Conservation (phyloP, 1,140 invertebrate genomes). For the Colletes latitarsis region DNA sequence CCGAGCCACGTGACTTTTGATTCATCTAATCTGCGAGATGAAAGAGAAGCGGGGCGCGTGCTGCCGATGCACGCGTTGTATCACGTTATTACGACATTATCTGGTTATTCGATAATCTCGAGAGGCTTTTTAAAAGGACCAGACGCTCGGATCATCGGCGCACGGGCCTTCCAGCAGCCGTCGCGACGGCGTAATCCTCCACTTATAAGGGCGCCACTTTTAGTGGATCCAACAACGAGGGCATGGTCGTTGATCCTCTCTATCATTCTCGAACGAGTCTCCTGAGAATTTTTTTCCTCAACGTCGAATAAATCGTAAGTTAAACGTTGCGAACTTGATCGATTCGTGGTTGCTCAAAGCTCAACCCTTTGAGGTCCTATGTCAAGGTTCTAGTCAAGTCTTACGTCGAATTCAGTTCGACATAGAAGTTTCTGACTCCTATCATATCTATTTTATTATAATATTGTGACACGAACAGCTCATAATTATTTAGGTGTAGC, state of each 20-base stretch:
- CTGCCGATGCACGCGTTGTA: constrained; percentile 31
- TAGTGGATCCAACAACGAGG: constrained; percentile 31
- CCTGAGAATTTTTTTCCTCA: neutral
- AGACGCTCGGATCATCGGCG: constrained; percentile 42
- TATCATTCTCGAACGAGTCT: neutral
- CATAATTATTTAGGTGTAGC: too few species aligned
- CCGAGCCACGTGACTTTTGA: constrained; percentile 30
- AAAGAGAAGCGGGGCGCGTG: constrained; percentile 42
- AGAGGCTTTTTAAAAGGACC: constrained; percentile 53
- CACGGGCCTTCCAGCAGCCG: constrained; percentile 49
- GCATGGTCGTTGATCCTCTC: constrained; percentile 11
- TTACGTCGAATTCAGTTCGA: neutral
- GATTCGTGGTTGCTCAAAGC: neutral
- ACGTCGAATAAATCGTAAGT: neutral
- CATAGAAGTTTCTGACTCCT: too few species aligned
- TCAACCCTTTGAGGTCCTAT: neutral
- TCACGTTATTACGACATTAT: constrained; percentile 48
- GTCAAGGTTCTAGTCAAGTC: too few species aligned
- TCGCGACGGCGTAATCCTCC: constrained; percentile 43
- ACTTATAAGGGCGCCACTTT: constrained; percentile 48
- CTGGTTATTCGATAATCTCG: constrained; percentile 47
- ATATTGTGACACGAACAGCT: too few species aligned
- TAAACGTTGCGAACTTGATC: neutral
- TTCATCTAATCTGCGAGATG: constrained; percentile 23
- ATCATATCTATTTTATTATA: too few species aligned